These are phyloP conservation scores for Agapornis canus DNA, from an alignment of 2,797 vertebrate genomes.

Conservation along the genomic window DNA sequence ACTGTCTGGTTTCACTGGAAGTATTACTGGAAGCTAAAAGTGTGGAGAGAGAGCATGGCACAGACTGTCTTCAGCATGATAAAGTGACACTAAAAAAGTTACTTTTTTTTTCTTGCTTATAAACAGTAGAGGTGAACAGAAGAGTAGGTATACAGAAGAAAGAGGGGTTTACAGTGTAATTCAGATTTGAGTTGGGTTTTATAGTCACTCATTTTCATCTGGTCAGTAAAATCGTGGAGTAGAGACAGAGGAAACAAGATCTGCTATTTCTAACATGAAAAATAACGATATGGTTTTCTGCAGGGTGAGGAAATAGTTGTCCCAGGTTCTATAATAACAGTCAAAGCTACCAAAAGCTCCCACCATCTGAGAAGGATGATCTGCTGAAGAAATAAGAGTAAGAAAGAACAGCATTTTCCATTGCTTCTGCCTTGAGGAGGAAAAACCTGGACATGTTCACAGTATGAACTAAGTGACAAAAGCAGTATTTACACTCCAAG, in stretches of 20 bases:
- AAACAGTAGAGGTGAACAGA: neutral
- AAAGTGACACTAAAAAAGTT: neutral
- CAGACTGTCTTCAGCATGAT: neutral
- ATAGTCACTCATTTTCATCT: neutral
- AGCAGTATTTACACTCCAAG: neutral
- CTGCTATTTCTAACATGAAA: neutral
- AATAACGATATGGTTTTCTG: neutral
- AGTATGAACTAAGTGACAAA: neutral
- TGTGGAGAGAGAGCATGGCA: neutral
- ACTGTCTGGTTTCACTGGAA: neutral
- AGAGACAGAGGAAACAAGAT: neutral
- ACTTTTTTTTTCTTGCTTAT: neutral
- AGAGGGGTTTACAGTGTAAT: neutral
- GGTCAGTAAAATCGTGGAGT: neutral
- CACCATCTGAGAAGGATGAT: neutral
- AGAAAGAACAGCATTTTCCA: neutral
- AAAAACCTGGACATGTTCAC: constrained; percentile 24
- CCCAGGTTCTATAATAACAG: neutral
- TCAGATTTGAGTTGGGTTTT: neutral
- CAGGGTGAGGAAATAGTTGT: neutral
- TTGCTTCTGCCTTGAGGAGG: neutral
- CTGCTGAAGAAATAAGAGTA: neutral
- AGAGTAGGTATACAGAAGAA: neutral
- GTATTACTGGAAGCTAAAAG: neutral
- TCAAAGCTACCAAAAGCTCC: neutral